These are phyloP conservation scores for Pherbina coryleti DNA, from an alignment of 2,888 invertebrate genomes.

Conservation along the genomic window DNA sequence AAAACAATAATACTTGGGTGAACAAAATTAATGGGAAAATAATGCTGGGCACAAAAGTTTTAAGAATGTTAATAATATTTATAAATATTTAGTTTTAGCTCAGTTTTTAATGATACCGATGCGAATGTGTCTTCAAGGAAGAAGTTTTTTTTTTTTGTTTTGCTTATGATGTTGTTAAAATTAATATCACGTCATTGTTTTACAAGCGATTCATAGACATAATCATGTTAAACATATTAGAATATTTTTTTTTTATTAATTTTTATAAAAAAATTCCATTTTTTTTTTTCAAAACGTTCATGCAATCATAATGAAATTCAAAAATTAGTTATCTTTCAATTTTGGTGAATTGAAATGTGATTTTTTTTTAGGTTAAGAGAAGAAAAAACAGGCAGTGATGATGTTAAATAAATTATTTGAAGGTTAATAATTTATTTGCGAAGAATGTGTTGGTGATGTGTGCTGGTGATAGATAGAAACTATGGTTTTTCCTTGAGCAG, in stretches of 20 bases:
- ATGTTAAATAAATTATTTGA: background rate
- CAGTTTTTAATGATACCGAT: background rate
- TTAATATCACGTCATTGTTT: constrained; percentile 50
- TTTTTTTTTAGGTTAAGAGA: background rate
- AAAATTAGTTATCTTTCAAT: background rate
- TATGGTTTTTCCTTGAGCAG: constrained; percentile 57
- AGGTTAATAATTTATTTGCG: background rate
- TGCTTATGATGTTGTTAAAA: constrained; percentile 38
- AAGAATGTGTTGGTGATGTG: background rate
- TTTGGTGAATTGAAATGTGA: background rate
- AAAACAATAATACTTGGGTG: too few species aligned
- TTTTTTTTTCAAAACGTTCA: background rate
- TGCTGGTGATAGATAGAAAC: background rate
- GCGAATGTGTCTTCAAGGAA: constrained; percentile 11
- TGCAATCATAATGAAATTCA: background rate
- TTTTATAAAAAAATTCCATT: constrained; percentile 8
- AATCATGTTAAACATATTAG: constrained; percentile 45
- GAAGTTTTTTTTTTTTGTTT: constrained; percentile 42
- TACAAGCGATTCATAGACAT: constrained; percentile 2
- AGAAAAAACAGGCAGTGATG: constrained; percentile 5
- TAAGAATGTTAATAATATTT: background rate
- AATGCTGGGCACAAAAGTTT: background rate
- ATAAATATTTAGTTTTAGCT: too few species aligned
- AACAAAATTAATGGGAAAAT: too few species aligned
- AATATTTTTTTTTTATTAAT: background rate